Evolutionary conservation across 2,113 vertebrate species (phyloP), one percentile per base, ranked within the genome.

Genomic region (Coregonus clupeaformis): DNA sequence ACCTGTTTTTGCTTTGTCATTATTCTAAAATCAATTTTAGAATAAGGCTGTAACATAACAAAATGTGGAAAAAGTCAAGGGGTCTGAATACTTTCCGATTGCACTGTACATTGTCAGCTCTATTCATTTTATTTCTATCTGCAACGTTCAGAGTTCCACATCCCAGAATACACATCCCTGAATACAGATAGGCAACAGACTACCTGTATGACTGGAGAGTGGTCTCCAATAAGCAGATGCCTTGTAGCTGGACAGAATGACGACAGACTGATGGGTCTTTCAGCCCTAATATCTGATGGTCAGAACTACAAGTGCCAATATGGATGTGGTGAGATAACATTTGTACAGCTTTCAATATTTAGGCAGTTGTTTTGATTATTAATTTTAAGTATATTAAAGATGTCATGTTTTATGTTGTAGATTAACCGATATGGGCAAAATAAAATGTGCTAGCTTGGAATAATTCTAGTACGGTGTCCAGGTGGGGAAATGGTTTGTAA

Each of bases 311-410:
- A 84, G 87, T 85, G 83, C 73, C 71, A 72, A 81, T 80, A 47
- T 67, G 73, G 74, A 22, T 69, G 69, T 80, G 74, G 57, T 78
- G 60, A 75, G 62, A 52, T 60, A 82, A n/a, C 72, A 78, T 78
- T 76, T 89, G 59, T 86, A 88, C 79, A 78, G 36, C 55, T n/a
- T 71, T 78, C 42, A 73, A 70, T 45, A 81, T 71, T 77, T 78
- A 74, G 72, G 69, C 75, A 71, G 27, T 82, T 77, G 68, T 63
- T 69, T 75, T 70, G 72, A 79, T 73, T 80, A 64, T 30, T 73
- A 59, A 25, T 83, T 83, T 83, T 79, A 71, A 68, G 13, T 18
- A 72, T 60, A 49, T 45, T 83, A 70, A 75, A 76, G 77, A 80
- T 52, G 36, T 36, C 77, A 22, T 75, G 71, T 84, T 59, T 76